Evolutionary conservation across 2,888 invertebrate genomes (phyloP).

Genomic region (Epinotia brunnichana): DNA sequence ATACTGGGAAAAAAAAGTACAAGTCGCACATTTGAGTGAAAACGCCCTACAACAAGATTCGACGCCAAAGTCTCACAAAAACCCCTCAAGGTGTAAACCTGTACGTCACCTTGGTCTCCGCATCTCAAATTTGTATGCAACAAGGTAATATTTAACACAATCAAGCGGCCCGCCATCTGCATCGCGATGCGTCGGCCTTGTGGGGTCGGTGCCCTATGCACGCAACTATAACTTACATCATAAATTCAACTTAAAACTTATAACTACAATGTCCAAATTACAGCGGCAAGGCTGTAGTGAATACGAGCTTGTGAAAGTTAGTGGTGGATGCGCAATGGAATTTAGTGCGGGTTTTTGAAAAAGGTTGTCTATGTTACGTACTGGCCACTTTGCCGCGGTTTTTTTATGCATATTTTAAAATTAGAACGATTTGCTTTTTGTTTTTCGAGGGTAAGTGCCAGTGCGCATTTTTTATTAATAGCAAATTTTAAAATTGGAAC

Average conservation of each 20-base stretch:
- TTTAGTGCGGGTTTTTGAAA: slow-evolving; percentile 33
- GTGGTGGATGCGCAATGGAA: slow-evolving; percentile 19
- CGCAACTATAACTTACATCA: neutral
- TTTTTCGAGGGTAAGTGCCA: neutral
- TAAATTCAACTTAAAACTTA: neutral
- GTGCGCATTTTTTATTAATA: too few relatives aligned
- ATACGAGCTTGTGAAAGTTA: neutral
- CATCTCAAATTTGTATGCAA: slow-evolving; percentile 28
- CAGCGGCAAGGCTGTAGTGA: neutral
- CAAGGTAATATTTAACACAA: slow-evolving; percentile 35
- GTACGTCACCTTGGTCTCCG: slow-evolving; percentile 6
- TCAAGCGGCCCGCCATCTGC: slow-evolving; percentile 23
- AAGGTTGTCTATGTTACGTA: slow-evolving; percentile 22
- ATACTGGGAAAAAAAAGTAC: too few relatives aligned
- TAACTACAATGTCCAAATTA: neutral
- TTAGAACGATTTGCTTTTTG: neutral
- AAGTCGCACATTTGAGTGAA: too few relatives aligned
- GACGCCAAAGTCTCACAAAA: slow-evolving; percentile 3
- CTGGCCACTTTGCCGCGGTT: slow-evolving; percentile 14
- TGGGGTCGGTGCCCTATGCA: slow-evolving; percentile 23
- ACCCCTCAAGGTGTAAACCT: slow-evolving; percentile 4
- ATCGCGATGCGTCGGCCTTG: slow-evolving; percentile 31
- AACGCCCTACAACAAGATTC: neutral
- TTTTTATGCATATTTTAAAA: neutral
- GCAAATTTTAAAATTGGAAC: too few relatives aligned